A percentile compares a stretch with the other conserved stretches of the same genome.
These are phyloP conservation scores for Cydia strobilella DNA, from an alignment of 1,140 invertebrate species.

Conservation along the genomic window DNA sequence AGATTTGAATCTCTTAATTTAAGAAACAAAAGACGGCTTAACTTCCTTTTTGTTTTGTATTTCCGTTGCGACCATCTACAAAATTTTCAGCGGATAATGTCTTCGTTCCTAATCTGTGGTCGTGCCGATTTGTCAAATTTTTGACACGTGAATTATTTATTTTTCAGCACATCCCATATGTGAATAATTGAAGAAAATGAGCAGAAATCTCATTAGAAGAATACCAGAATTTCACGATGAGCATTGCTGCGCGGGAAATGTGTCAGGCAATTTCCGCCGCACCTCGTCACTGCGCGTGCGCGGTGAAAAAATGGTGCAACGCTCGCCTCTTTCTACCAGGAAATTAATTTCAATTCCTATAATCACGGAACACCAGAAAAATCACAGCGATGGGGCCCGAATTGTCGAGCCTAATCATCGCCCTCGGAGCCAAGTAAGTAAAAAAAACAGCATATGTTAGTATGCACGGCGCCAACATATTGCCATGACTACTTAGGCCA, in stretches of 20 bases:
- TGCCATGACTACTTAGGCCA: constrained; percentile 42
- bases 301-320: constrained; percentile 79
- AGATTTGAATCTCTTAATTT: too few species aligned
- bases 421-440: constrained; percentile 73
- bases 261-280: constrained; percentile 73
- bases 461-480: constrained; percentile 31
- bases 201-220: constrained; percentile 68
- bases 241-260: constrained; percentile 72
- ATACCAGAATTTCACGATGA: constrained; percentile 72
- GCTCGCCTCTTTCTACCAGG: constrained; percentile 70
- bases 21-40: not conserved
- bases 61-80: not conserved
- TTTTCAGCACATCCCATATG: constrained; percentile 69
- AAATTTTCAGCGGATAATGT: not conserved
- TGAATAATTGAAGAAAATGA: constrained; percentile 71
- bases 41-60: not conserved
- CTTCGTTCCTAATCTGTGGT: constrained; percentile 18
- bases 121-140: constrained; percentile 17
- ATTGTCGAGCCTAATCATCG: constrained; percentile 68
- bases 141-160: constrained; percentile 42
- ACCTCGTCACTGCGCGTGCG: constrained; percentile 78
- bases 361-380: constrained; percentile 77
- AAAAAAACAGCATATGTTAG: not conserved
- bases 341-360: constrained; percentile 76
- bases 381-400: constrained; percentile 70